These are phyloP conservation scores for Hafferia zeledoni DNA, from an alignment of 2,797 vertebrate species.

Conservation along the genomic window DNA sequence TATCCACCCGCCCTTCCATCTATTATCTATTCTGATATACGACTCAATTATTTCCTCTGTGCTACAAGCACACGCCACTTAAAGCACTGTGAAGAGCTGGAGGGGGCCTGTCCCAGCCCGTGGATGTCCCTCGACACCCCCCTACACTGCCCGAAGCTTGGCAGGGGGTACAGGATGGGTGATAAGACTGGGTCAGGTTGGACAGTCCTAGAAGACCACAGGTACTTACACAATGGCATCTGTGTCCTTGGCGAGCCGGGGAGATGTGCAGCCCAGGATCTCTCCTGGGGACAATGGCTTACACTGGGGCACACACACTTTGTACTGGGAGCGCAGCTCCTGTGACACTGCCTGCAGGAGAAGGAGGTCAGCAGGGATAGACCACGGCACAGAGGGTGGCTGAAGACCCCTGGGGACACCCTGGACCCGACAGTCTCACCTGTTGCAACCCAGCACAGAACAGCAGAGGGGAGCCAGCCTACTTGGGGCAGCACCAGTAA, in stretches of 20 bases:
- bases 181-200: neutral
- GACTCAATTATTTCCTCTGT: conserved; percentile 73
- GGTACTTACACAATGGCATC: conserved; percentile 91
- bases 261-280: conserved; percentile 94
- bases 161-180: neutral
- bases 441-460: neutral
- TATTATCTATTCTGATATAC: conserved; percentile 77
- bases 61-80: conserved; percentile 29
- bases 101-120: neutral
- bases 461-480: neutral
- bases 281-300: conserved; percentile 96
- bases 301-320: conserved; percentile 90
- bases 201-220: neutral
- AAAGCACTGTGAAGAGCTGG: neutral
- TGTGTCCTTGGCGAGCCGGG: conserved; percentile 81
- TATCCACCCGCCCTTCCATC: conserved; percentile 72
- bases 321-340: conserved; percentile 85
- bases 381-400: accelerated
- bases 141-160: accelerated
- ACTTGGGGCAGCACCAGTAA: accelerated
- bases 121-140: accelerated
- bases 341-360: conserved; percentile 71
- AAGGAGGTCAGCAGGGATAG: neutral
- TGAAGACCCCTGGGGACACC: neutral
- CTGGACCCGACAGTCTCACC: neutral